Evolutionary conservation across 2,113 vertebrate species (phyloP).

Genomic region (Pelusios castaneus): DNA sequence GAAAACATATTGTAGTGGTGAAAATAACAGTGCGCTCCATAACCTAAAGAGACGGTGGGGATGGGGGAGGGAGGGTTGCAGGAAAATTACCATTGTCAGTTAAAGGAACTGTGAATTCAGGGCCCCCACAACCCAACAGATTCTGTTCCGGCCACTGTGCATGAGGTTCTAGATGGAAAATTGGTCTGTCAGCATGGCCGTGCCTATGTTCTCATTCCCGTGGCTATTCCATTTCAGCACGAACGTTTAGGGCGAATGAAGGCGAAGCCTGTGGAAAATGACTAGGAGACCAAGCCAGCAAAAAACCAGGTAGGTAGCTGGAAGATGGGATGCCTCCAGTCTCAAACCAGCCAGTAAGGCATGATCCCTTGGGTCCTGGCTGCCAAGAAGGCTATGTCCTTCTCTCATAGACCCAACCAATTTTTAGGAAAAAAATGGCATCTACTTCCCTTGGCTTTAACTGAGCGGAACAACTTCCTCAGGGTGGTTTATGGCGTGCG

Average conservation of each 20-base stretch:
- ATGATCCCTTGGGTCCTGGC: no score
- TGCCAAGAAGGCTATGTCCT: no score
- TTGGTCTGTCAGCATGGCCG: background rate
- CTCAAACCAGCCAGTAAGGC: no score
- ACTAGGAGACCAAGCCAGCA: background rate
- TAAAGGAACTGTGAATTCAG: constrained; percentile 45
- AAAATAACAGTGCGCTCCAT: background rate
- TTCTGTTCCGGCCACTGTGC: background rate
- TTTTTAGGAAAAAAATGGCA: background rate
- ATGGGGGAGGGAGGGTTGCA: background rate
- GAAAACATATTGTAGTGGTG: background rate
- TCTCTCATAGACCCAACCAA: background rate
- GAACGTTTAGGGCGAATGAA: background rate
- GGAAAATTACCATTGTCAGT: constrained; percentile 54
- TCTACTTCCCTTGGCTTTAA: background rate
- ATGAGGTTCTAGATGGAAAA: background rate
- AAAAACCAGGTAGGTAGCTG: background rate
- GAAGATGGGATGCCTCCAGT: no score
- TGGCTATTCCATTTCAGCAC: background rate
- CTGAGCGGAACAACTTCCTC: fast-evolving
- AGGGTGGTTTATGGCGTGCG: background rate
- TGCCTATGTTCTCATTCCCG: background rate
- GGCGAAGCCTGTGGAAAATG: background rate
- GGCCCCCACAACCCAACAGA: background rate
- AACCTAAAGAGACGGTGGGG: background rate